Percentiles rank a stretch among this genome's conserved stretches.
phyloP scores from a whole-genome alignment of 2,797 vertebrate genomes.

The Champsocephalus gunnari region DNA sequence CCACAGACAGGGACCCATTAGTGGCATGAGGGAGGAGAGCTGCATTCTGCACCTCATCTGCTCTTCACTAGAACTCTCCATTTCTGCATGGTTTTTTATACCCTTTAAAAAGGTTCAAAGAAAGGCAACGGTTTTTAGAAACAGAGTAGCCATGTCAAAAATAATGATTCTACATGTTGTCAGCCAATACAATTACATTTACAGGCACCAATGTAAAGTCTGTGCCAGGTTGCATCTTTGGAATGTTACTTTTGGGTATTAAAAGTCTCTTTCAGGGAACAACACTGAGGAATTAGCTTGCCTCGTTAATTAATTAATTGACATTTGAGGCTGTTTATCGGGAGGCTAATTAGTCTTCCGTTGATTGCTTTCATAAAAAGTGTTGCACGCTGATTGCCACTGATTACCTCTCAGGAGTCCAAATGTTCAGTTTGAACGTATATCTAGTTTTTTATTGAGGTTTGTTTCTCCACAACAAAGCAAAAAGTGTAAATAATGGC shows the following conservation, averaged over 20 bases:
- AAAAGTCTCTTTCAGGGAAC: slow-evolving; percentile 6
- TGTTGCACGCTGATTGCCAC: slow-evolving; percentile 14
- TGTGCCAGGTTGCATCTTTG: not conserved
- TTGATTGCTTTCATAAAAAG: slow-evolving; percentile 36
- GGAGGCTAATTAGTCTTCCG: slow-evolving; percentile 36
- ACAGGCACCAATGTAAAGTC: not conserved
- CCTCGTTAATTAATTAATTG: slow-evolving; percentile 32
- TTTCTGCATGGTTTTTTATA: slow-evolving; percentile 25
- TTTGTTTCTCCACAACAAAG: slow-evolving; percentile 1
- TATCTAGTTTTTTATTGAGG: not conserved
- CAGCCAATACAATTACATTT: slow-evolving; percentile 21
- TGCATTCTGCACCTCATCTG: slow-evolving; percentile 11
- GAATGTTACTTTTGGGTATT: not conserved
- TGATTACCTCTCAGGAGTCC: slow-evolving; percentile 23
- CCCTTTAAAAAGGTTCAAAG: slow-evolving; percentile 19
- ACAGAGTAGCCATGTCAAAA: not conserved
- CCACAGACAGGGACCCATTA: slow-evolving; percentile 44
- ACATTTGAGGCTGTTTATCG: slow-evolving; percentile 32
- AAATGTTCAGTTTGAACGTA: slow-evolving; percentile 1
- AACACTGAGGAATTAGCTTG: slow-evolving; percentile 5
- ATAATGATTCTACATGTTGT: slow-evolving; percentile 7
- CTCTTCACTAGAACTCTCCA: slow-evolving; percentile 4
- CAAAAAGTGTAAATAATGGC: not conserved
- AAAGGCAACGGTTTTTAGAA: slow-evolving; percentile 14
- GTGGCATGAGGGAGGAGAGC: not conserved